A percentile compares a stretch with the other conserved stretches of the same genome.
Evolutionary conservation across 2,888 invertebrate species (phyloP).

Genomic region (Napeogenes inachia): DNA sequence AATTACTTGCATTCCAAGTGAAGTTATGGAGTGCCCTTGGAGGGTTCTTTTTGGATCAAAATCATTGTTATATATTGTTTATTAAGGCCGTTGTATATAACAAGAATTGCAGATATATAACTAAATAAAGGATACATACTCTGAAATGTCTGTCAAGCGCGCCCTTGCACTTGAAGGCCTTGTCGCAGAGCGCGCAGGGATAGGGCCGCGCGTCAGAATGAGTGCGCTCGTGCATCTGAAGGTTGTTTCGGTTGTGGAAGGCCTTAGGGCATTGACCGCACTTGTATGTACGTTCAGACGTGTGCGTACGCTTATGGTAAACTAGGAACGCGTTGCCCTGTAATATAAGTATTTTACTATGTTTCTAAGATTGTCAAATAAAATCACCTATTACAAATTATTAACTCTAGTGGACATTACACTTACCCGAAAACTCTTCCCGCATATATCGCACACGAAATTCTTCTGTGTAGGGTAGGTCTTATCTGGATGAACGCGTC

Average conservation of each 20-base stretch:
- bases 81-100: too few relatives aligned
- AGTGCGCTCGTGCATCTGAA: slow-evolving; percentile 62
- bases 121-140: slow-evolving; percentile 32
- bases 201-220: slow-evolving; percentile 61
- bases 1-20: too few relatives aligned
- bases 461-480: slow-evolving; percentile 65
- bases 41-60: too few relatives aligned
- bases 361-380: too few relatives aligned
- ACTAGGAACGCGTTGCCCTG: slow-evolving; percentile 64
- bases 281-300: slow-evolving; percentile 50
- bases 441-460: slow-evolving; percentile 66
- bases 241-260: slow-evolving; percentile 63
- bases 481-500: slow-evolving; percentile 61
- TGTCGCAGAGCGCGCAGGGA: slow-evolving; percentile 55
- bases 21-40: too few relatives aligned
- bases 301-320: slow-evolving; percentile 66
- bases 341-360: background rate
- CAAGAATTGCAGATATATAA: too few relatives aligned
- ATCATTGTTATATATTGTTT: too few relatives aligned
- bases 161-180: slow-evolving; percentile 65
- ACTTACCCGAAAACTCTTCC: slow-evolving; percentile 64
- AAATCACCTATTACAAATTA: too few relatives aligned
- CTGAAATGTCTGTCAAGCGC: slow-evolving; percentile 60
- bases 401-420: too few relatives aligned
- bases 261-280: slow-evolving; percentile 59